These are phyloP conservation scores for Fopius arisanus DNA, from an alignment of 1,140 invertebrate genomes.

Conservation along the genomic window DNA sequence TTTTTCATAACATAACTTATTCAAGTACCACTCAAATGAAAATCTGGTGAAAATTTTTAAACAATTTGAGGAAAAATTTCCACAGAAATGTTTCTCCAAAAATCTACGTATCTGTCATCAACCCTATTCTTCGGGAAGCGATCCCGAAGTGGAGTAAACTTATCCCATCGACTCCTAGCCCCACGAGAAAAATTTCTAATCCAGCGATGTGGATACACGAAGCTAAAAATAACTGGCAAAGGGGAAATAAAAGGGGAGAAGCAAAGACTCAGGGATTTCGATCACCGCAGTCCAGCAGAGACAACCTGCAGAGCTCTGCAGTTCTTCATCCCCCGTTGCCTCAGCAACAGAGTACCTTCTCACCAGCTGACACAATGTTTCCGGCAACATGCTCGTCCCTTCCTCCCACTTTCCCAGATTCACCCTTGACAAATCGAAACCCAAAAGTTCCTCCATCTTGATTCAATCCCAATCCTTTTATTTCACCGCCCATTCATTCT, in stretches of 20 bases:
- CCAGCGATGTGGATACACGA: too few species aligned
- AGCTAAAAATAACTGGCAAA: too few species aligned
- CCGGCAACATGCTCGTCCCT: slow-evolving; percentile 46
- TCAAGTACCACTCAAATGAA: too few species aligned
- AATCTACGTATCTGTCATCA: too few species aligned
- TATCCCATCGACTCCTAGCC: too few species aligned
- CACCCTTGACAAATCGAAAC: slow-evolving; percentile 24
- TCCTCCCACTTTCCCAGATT: slow-evolving; percentile 37
- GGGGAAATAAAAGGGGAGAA: neutral
- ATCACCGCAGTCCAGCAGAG: neutral
- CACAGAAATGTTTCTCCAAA: too few species aligned
- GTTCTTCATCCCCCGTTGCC: slow-evolving; percentile 44
- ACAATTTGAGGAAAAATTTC: too few species aligned
- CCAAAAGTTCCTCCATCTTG: slow-evolving; percentile 14
- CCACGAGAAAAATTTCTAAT: too few species aligned
- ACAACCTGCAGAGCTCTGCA: slow-evolving; percentile 35
- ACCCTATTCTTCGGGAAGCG: too few species aligned
- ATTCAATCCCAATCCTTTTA: slow-evolving; percentile 12
- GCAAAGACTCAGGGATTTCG: neutral
- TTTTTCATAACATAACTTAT: too few species aligned
- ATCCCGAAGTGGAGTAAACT: too few species aligned
- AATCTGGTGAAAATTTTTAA: too few species aligned
- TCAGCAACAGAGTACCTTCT: slow-evolving; percentile 55
- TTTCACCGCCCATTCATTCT: neutral
- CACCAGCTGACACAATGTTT: slow-evolving; percentile 52